Percentiles rank a stretch among this genome's conserved stretches.
phyloP scores from a whole-genome alignment of 2,797 vertebrate genomes.

The Malurus splendens region DNA sequence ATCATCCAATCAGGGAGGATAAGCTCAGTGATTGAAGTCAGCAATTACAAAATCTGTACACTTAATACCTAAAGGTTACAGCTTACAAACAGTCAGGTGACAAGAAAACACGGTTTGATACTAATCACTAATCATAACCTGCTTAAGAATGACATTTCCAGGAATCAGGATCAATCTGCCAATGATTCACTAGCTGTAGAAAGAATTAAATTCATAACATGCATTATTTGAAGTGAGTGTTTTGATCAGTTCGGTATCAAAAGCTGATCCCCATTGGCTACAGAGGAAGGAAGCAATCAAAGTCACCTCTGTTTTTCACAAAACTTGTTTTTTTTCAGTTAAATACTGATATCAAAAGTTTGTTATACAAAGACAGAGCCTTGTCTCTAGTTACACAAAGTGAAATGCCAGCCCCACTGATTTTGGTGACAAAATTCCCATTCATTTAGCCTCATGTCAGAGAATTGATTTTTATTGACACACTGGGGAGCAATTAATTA shows the following conservation, averaged over 20 bases:
- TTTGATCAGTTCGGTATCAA: constrained; percentile 29
- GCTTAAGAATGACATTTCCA: constrained; percentile 17
- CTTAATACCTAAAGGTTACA: constrained; percentile 24
- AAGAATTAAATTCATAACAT: not conserved
- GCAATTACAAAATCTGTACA: not conserved
- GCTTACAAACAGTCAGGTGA: constrained; percentile 32
- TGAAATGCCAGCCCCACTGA: not conserved
- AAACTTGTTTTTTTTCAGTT: not conserved
- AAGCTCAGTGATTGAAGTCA: not conserved
- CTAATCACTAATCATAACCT: constrained; percentile 31
- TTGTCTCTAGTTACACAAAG: not conserved
- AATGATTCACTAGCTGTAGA: constrained; percentile 21
- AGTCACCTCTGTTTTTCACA: not conserved
- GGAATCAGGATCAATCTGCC: constrained; percentile 33
- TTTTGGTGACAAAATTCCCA: constrained; percentile 17
- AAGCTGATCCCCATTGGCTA: not conserved
- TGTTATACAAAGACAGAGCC: not conserved
- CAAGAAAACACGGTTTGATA: constrained; percentile 20
- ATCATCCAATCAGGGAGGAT: not conserved
- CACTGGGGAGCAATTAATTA: constrained; percentile 11
- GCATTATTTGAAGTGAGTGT: not conserved
- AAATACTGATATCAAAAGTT: constrained; percentile 9
- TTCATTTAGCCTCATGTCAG: not conserved
- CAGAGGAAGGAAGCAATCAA: not conserved
- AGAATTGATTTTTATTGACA: constrained; percentile 33